These are phyloP conservation scores for Antennarius maculatus DNA, from an alignment of 2,797 vertebrate genomes.

Conservation along the genomic window DNA sequence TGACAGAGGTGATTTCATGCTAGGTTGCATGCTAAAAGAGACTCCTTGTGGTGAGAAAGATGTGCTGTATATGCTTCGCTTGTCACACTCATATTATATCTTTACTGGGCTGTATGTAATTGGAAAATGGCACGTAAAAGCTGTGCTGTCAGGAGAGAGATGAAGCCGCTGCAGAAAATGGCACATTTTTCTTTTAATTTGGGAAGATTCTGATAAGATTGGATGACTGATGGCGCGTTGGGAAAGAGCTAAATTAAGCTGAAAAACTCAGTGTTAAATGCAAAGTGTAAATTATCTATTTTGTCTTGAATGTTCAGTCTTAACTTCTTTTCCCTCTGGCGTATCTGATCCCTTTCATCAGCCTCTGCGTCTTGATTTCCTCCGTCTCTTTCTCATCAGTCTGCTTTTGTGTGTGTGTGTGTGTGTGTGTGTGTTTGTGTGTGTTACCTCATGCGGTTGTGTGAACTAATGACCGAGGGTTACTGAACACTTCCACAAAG, in stretches of 20 bases:
- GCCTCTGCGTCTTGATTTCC: slow-evolving; percentile 24
- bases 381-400: slow-evolving; percentile 21
- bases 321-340: slow-evolving; percentile 22
- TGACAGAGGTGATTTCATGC: slow-evolving; percentile 39
- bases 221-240: slow-evolving; percentile 34
- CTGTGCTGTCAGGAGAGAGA: slow-evolving; percentile 20
- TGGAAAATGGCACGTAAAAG: slow-evolving; percentile 31
- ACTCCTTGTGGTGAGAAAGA: slow-evolving; percentile 3
- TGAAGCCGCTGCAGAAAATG: slow-evolving; percentile 27
- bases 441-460: slow-evolving; percentile 52
- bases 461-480: slow-evolving; percentile 75
- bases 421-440: slow-evolving; percentile 13
- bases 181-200: slow-evolving; percentile 48
- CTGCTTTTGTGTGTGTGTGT: slow-evolving; percentile 27
- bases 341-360: slow-evolving; percentile 48
- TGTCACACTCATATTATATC: slow-evolving; percentile 26
- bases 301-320: slow-evolving; percentile 29
- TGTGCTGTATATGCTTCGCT: slow-evolving; percentile 32
- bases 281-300: slow-evolving; percentile 51
- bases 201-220: slow-evolving; percentile 47
- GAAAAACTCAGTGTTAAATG: slow-evolving; percentile 48
- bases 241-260: slow-evolving; percentile 49
- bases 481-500: slow-evolving; percentile 67
- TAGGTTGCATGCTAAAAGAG: slow-evolving; percentile 23
- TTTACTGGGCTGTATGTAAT: slow-evolving; percentile 39